phyloP scores from a whole-genome alignment of 2,797 vertebrate species.

The Hypotaenidia philippensis region DNA sequence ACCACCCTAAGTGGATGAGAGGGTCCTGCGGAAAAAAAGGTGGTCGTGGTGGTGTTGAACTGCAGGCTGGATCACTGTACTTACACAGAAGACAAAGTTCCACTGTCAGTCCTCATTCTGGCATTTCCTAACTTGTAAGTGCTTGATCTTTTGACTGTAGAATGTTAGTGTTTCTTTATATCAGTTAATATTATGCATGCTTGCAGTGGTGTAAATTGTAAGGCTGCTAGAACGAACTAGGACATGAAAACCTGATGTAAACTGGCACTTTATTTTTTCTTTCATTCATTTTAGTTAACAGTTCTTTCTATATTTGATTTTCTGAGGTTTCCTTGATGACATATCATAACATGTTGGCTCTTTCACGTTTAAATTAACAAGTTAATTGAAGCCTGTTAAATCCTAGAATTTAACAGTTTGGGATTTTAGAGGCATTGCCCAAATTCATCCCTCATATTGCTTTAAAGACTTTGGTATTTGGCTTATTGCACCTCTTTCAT shows the following conservation, averaged over 20 bases:
- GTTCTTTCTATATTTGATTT: neutral
- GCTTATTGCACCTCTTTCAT: slow-evolving; percentile 20
- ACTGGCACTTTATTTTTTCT: no score
- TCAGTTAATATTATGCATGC: neutral
- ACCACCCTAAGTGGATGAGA: neutral
- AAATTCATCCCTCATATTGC: slow-evolving; percentile 15
- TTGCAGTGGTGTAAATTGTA: neutral
- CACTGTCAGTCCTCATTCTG: neutral
- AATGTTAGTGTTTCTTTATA: neutral
- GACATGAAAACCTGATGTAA: neutral
- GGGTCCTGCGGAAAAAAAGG: neutral
- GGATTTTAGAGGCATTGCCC: neutral
- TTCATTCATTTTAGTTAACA: neutral
- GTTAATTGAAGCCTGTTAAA: slow-evolving; percentile 25
- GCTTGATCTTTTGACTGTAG: neutral
- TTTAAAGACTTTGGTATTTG: slow-evolving; percentile 16
- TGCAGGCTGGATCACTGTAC: neutral
- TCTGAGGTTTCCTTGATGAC: neutral
- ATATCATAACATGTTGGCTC: neutral
- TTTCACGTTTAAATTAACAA: neutral
- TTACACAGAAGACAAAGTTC: neutral
- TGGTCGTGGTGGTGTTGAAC: neutral
- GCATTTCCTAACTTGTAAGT: neutral
- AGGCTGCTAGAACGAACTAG: neutral
- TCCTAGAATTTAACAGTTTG: neutral